phyloP scores from a whole-genome alignment of 2,888 invertebrate species.

The Agonum fuliginosum region DNA sequence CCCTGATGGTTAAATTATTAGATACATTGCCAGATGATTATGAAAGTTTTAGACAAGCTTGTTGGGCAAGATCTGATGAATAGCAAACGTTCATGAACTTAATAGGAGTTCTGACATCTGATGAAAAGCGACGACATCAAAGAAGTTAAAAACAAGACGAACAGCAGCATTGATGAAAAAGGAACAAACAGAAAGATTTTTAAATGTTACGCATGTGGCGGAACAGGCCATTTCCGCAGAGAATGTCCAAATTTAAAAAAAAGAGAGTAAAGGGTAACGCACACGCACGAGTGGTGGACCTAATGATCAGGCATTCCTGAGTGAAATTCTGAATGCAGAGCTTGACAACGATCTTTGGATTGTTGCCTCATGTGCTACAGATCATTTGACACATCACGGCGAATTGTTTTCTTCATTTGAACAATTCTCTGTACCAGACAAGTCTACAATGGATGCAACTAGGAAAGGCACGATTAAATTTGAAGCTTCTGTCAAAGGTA shows the following conservation, averaged over 20 bases:
- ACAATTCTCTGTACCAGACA: no score
- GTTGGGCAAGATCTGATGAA: conserved; percentile 20
- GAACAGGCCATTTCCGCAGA: not conserved
- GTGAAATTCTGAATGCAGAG: no score
- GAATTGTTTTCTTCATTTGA: no score
- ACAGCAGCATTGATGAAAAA: conserved; percentile 26
- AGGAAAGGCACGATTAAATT: conserved; percentile 43
- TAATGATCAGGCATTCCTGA: not conserved
- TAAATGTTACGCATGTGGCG: conserved; percentile 28
- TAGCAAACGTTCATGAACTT: conserved; percentile 40
- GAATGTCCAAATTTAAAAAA: conserved; percentile 18
- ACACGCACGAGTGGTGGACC: not conserved
- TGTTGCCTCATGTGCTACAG: no score
- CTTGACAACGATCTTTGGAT: no score
- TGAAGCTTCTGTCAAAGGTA: conserved; percentile 9
- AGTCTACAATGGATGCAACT: no score
- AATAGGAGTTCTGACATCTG: conserved; percentile 45
- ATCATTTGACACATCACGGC: no score
- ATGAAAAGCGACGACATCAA: conserved; percentile 28
- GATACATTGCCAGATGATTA: conserved; percentile 44
- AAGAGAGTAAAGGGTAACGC: no score
- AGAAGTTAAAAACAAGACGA: conserved; percentile 19
- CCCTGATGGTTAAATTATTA: conserved; percentile 34
- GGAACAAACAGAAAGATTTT: no score
- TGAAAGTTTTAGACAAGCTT: conserved; percentile 41